Conservation (phyloP, 2,113 vertebrate species). For the Tyrannus savana region DNA sequence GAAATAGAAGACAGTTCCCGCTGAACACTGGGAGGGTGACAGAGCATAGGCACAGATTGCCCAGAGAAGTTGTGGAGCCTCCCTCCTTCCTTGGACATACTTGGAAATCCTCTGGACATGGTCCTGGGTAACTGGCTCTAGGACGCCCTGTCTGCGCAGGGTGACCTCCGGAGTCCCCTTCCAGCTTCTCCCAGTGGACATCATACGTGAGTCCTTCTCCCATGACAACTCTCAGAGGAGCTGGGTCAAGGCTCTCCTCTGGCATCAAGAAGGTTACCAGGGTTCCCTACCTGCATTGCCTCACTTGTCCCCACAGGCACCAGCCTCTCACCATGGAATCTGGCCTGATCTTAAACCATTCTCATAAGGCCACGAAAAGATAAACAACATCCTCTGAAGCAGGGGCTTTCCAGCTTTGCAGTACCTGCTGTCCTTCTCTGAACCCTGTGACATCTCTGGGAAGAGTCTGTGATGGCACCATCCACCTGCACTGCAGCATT, state of each 20-base stretch:
- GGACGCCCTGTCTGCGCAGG: neutral
- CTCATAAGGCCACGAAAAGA: neutral
- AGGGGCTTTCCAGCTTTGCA: neutral
- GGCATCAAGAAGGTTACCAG: neutral
- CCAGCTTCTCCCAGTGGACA: neutral
- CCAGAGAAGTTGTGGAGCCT: neutral
- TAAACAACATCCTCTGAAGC: neutral
- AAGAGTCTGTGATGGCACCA: too few relatives aligned
- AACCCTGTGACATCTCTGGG: neutral
- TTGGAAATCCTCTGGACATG: fast-evolving
- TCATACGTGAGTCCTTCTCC: fast-evolving
- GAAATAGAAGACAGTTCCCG: neutral
- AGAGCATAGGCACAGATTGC: neutral
- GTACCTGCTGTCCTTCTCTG: fast-evolving
- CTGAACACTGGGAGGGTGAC: neutral
- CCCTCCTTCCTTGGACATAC: neutral
- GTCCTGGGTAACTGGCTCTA: neutral
- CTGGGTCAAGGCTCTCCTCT: neutral
- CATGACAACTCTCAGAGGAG: neutral
- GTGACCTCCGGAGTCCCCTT: neutral
- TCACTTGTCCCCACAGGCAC: fast-evolving
- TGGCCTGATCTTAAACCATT: neutral
- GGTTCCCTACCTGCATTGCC: neutral
- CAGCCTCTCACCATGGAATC: neutral
- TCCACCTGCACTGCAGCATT: neutral